Base-by-base conservation (phyloP, 2,113 vertebrate genomes). In the Bufo gargarizans region DNA sequence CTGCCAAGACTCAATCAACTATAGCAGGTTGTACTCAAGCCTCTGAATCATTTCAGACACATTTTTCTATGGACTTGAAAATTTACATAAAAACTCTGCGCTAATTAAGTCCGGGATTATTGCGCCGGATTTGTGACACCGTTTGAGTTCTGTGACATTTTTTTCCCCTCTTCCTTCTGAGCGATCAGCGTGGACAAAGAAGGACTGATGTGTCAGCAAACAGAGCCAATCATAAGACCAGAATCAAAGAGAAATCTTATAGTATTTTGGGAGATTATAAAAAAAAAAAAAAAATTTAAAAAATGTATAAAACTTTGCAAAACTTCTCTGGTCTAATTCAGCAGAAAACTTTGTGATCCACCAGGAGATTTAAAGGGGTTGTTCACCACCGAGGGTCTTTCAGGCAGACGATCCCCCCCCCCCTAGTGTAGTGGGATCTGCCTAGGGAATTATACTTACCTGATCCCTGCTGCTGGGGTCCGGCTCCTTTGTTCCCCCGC, bases 1-100 rank as follows among this genome's bases (percentile, higher is more conserved):
- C 81, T 89, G 87, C 87, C 87, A 89, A 89, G 74, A n/a, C 82
- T 84, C 87, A 84, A 71, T 88, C 80, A 88, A 4, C 80, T 16
- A 8, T 6, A 20, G 87, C 69, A 50, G 58, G 53, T 65, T 83
- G 61, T 45, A 8, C 80, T 88, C 13, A 77, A 84, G 53, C 71
- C 87, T 65, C 80, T 88, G 87, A 88, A 71, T 83, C 87, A 88
- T 77, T 77, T 53, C 74, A 76, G 20, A 65, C 59, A 43, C 53
- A n/a, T 33, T 82, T 88, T 47, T 71, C 56, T 59, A 61, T 43
- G 86, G 67, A 72, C 77, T 50, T 16, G 20, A 19, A 83, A 59
- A 87, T 81, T 87, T 81, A 82, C 80, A 81, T 87, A 69, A 69
- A 22, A 78, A 78, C 45, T 6, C 45, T n/a, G n/a, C 72, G 22